Conservation (phyloP, 2,797 vertebrate genomes). For the Spinibarbus caldwelli region DNA sequence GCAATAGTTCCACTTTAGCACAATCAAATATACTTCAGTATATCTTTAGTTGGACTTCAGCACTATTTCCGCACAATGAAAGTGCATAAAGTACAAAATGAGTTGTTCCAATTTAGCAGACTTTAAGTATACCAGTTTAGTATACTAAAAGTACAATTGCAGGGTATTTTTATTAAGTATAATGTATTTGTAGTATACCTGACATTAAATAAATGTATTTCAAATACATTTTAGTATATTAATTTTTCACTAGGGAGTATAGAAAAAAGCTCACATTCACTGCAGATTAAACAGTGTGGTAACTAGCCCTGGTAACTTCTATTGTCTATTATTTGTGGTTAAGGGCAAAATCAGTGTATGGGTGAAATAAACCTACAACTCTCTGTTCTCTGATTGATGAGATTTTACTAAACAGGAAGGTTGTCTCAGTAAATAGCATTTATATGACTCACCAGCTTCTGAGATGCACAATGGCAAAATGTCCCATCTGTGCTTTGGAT, state of each 20-base stretch:
- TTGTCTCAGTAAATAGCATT: slow-evolving; percentile 21
- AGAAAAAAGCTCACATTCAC: background rate
- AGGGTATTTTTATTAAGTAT: background rate
- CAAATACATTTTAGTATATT: too few relatives aligned
- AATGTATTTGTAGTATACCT: background rate
- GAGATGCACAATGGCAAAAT: slow-evolving; percentile 35
- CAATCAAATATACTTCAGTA: background rate
- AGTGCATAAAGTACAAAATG: background rate
- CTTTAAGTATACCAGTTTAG: background rate
- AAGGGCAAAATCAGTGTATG: background rate
- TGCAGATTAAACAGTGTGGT: background rate
- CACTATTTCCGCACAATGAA: background rate
- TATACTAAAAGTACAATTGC: background rate
- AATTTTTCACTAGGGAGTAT: background rate
- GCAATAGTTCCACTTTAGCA: background rate
- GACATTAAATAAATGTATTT: too few relatives aligned
- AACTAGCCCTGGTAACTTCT: too few relatives aligned
- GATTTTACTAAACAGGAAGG: slow-evolving; percentile 16
- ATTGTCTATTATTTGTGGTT: background rate
- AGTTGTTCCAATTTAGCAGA: background rate
- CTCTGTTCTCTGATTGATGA: slow-evolving; percentile 21
- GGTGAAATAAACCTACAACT: background rate
- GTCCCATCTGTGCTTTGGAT: slow-evolving; percentile 22
- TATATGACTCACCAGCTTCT: slow-evolving; percentile 37
- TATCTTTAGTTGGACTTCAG: background rate